Evolutionary conservation across 1,140 invertebrate species (phyloP), one percentile per base, ranked within the genome.

Genomic region (Sweltsa coloradensis): DNA sequence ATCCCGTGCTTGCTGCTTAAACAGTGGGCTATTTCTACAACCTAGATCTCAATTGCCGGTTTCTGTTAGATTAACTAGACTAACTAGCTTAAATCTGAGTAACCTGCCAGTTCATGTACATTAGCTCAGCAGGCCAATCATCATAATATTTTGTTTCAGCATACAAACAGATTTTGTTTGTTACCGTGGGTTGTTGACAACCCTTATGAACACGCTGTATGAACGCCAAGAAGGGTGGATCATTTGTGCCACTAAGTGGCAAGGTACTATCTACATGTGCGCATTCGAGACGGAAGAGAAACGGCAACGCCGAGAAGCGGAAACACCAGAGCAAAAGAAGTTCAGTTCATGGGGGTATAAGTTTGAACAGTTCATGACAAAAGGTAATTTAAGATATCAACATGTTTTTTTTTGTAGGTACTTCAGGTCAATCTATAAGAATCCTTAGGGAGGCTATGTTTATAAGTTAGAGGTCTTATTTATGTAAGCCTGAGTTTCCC

Each of bases 331-430:
- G 31, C 63, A 76, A 9, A 64, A 73, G 55, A 58, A 65, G 52
- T 79, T 78, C 66, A 65, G 60, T 27, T 78, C 76, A 13, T 86
- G 83, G 82, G 86, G 85, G 16, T 81, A 73, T 57, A 89, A 89
- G 61, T 91, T 91, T 73, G 86, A 91, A 58, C 81, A 87, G 51
- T 89, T 75, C 59, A 57, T 89, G 45, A 62, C 79, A 25, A 65
- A 76, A 56, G 69, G 75, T 81, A 60, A 53, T 11, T n/a, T n/a
- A n/a, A n/a, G n/a, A n/a, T n/a, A n/a, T n/a, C n/a, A n/a, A n/a
- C n/a, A n/a, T n/a, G n/a, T 6, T 23, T 26, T 48, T 57, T 53
- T 49, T 59, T 58, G 34, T 14, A 70, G 69, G 63, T 55, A 50
- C 46, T 21, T 62, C 59, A 18, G 42, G 53, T n/a, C 46, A 50